phyloP scores from a whole-genome alignment of 2,797 vertebrate genomes.

The Limnodromus scolopaceus region DNA sequence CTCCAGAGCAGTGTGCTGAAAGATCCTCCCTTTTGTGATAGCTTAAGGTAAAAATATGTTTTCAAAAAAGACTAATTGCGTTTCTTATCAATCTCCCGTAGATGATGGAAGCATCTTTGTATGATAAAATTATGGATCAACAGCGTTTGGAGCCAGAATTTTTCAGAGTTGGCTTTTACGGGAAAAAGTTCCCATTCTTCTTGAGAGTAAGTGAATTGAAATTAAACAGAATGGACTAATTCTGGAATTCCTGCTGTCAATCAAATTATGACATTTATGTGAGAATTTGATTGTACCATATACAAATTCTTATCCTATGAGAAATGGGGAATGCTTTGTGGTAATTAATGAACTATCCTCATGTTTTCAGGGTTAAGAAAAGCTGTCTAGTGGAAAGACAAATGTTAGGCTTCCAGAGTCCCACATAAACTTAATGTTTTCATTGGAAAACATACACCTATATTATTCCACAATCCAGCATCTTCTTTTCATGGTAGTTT shows the following conservation, averaged over 20 bases:
- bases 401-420: not conserved
- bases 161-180: constrained; percentile 98
- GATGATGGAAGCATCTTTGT: constrained; percentile 98
- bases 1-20: not conserved
- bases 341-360: not conserved
- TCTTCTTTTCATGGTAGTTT: not conserved
- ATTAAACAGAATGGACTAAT: not conserved
- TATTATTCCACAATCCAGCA: not conserved
- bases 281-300: not conserved
- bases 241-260: not conserved
- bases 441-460: not conserved
- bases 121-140: constrained; percentile 99
- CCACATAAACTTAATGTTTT: not conserved
- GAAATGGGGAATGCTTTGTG: not conserved
- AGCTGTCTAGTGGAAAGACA: not conserved
- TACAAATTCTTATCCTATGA: not conserved
- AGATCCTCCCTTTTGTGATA: not conserved
- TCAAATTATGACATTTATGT: not conserved
- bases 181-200: constrained; percentile 99
- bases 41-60: not conserved
- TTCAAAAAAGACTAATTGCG: not conserved
- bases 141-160: constrained; percentile 97
- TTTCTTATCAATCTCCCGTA: constrained; percentile 63
- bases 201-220: constrained; percentile 85
- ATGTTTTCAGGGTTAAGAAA: not conserved